These are phyloP conservation scores for Strigamia maritima DNA, from an alignment of 2,888 invertebrate species.

Conservation along the genomic window DNA sequence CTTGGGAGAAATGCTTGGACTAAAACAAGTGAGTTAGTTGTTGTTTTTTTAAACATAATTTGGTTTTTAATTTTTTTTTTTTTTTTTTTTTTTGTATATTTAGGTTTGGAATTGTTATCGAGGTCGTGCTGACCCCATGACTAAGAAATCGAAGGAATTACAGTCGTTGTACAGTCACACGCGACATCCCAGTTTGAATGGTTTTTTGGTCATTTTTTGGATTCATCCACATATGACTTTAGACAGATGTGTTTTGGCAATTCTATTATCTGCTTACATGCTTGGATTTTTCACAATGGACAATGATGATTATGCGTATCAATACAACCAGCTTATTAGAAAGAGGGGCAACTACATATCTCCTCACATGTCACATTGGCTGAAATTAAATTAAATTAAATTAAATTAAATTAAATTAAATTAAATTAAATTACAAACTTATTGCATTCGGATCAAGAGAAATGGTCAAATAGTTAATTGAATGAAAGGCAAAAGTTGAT, in stretches of 20 bases:
- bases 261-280: slow-evolving; percentile 39
- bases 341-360: too few species aligned
- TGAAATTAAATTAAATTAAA: too few species aligned
- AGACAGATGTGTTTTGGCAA: slow-evolving; percentile 40
- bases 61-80: not conserved
- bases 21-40: slow-evolving; percentile 42
- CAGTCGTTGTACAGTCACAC: slow-evolving; percentile 41
- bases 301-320: not conserved
- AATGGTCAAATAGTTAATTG: too few species aligned
- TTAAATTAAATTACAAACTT: too few species aligned
- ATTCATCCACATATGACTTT: too few species aligned
- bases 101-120: not conserved
- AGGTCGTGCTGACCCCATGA: slow-evolving; percentile 36
- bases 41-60: not conserved
- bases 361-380: too few species aligned
- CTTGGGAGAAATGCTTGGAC: slow-evolving; percentile 41
- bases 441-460: too few species aligned
- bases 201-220: slow-evolving; percentile 39
- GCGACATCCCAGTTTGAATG: slow-evolving; percentile 42
- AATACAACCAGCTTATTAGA: not conserved
- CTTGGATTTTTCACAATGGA: slow-evolving; percentile 31
- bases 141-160: slow-evolving; percentile 39
- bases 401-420: too few species aligned
- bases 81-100: not conserved
- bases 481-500: too few species aligned